Evolutionary conservation across 2,888 invertebrate genomes (phyloP), one percentile per base, ranked within the genome.

Genomic region (Argyra leucocephala): DNA sequence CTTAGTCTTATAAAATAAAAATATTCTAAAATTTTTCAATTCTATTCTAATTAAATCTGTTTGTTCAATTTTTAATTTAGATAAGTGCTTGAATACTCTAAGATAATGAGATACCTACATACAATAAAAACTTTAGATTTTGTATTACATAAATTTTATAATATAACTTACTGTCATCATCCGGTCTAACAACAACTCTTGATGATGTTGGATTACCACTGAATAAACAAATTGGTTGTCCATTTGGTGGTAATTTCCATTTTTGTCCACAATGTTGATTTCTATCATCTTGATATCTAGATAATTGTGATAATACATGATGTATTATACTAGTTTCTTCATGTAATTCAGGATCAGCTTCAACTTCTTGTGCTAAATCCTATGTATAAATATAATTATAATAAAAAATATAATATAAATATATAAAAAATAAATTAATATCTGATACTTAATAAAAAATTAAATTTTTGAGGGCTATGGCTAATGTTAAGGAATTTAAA

Each of bases 251-350:
- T 66, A 87, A 76, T 73, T 87, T 87, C 87, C 87, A 88, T 77
- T 86, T 87, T 73, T 86, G 86, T 10, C 85, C 85, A 18, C 83
- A 81, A 74, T 84, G 83, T 37, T 82, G 81, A 73, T 81, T 82
- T 67, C 82, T 80, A 72, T 86, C 86, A 71, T 80, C 79, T 72
- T 84, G 84, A 72, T 86, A 85, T 74, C 85, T 80, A 69, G 84
- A 79, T 72, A 86, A 78, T 75, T 86, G 84, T 15, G 86, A 84
- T 75, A 85, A 83, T 48, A 88, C 85, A 72, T 86, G 85, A 70
- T 88, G 84, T 81, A 90, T 86, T 64, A 88, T 81, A 69, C 85
- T 83, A 1, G 87, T 84, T 76, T 88, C 88, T 74, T 88, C 87
- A 70, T 85, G 84, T 26, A 88, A 76, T 59, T 84, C 83, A 36